A percentile compares a stretch with the other conserved stretches of the same genome.
phyloP scores from a whole-genome alignment of 35 echinoderm and acorn worm genomes.

The Anneissia japonica region DNA sequence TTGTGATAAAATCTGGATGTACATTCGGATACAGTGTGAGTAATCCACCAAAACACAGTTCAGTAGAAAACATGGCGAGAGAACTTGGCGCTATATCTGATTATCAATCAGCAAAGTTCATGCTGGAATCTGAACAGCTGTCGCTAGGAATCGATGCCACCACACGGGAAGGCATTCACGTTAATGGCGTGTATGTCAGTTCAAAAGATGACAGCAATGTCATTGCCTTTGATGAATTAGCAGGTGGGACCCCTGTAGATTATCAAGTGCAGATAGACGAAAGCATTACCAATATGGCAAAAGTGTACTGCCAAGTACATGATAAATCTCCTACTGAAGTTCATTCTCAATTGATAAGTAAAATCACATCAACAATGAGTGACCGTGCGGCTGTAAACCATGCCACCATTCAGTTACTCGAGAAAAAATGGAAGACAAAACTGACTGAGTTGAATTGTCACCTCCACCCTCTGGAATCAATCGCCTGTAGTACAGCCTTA shows the following conservation, averaged over 20 bases:
- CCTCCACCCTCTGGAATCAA: conserved; percentile 29
- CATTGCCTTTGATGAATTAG: conserved; percentile 22
- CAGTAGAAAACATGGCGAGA: conserved; percentile 40
- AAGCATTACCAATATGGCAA: background rate
- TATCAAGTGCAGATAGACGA: conserved; percentile 17
- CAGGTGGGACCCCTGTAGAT: conserved; percentile 26
- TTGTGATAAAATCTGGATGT: too few species aligned
- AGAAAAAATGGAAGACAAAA: background rate
- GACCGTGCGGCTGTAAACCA: background rate
- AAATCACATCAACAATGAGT: background rate
- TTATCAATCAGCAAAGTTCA: background rate
- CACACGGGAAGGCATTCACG: conserved; percentile 40
- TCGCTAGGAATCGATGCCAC: conserved; percentile 41
- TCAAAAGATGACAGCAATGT: conserved; percentile 1
- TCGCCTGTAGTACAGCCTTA: background rate
- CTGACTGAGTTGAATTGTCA: conserved; percentile 14
- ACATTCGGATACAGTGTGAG: background rate
- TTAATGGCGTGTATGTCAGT: conserved; percentile 21
- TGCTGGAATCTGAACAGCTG: background rate
- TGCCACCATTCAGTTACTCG: background rate
- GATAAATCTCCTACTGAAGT: background rate
- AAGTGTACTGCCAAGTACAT: background rate
- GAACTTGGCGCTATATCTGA: conserved; percentile 28
- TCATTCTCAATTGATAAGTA: background rate
- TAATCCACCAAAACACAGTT: background rate